phyloP scores from a whole-genome alignment of 1,140 invertebrate genomes.

The Drosophila equinoxialis region DNA sequence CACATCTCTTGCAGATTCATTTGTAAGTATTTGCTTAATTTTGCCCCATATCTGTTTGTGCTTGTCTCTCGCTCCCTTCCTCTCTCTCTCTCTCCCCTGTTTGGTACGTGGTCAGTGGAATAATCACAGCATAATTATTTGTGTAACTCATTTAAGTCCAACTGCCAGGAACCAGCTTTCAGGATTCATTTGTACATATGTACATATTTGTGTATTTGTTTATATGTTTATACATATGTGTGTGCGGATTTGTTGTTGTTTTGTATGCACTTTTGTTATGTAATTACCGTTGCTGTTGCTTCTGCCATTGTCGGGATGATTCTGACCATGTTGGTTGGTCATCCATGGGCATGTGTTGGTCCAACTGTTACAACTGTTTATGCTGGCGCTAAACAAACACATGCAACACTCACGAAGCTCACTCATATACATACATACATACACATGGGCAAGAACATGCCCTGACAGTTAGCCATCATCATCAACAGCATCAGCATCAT shows the following conservation, averaged over 20 bases:
- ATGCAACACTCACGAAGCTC: conserved; percentile 23
- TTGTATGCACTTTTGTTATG: conserved; percentile 71
- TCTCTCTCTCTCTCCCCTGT: background rate
- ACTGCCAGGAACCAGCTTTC: conserved; percentile 21
- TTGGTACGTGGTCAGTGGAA: conserved; percentile 48
- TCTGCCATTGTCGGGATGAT: background rate
- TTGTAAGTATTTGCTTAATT: conserved; percentile 11
- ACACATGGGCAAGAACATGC: conserved; percentile 41
- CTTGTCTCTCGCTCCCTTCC: background rate
- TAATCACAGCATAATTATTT: conserved; percentile 72
- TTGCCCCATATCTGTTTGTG: conserved; percentile 28
- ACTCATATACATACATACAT: conserved; percentile 19
- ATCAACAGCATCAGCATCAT: conserved; percentile 13
- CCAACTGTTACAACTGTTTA: conserved; percentile 78
- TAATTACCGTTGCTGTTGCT: conserved; percentile 61
- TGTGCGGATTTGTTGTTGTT: conserved; percentile 41
- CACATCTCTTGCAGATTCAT: background rate
- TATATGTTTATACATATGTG: conserved; percentile 5
- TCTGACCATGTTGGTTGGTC: conserved; percentile 1
- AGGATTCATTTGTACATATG: conserved; percentile 25
- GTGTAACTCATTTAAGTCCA: conserved; percentile 70
- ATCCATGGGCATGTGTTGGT: conserved; percentile 47
- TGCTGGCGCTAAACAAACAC: conserved; percentile 71
- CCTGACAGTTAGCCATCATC: conserved; percentile 45
- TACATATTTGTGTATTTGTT: conserved; percentile 6